Conservation (phyloP, 2,888 invertebrate species). For the Melipona beecheii region DNA sequence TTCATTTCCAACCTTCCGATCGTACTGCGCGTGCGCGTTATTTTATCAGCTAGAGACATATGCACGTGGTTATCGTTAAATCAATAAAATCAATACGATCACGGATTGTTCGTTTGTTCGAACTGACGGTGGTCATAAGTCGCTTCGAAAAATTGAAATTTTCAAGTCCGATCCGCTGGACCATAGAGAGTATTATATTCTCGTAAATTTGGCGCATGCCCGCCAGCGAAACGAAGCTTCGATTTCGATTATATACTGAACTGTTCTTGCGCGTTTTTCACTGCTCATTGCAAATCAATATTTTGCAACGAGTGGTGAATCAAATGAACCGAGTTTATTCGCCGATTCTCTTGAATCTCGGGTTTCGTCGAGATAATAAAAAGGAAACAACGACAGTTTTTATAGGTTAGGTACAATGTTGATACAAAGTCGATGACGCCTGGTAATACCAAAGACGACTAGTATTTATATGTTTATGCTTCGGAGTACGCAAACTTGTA, state of each 20-base stretch:
- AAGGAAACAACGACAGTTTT: neutral
- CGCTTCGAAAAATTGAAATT: slow-evolving; percentile 11
- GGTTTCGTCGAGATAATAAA: neutral
- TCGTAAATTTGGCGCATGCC: neutral
- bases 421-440: neutral
- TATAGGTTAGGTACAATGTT: neutral
- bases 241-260: neutral
- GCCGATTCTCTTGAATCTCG: neutral
- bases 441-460: neutral
- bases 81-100: slow-evolving; percentile 23
- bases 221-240: neutral
- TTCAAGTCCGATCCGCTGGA: neutral
- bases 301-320: neutral
- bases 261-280: neutral
- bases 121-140: neutral
- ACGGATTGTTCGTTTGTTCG: neutral
- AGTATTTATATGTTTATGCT: too few relatives aligned
- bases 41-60: slow-evolving; percentile 11
- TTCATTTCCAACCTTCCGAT: too few relatives aligned
- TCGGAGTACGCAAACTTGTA: neutral
- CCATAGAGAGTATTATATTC: too few relatives aligned
- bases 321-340: neutral
- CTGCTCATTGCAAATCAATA: neutral
- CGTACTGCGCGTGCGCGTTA: too few relatives aligned
- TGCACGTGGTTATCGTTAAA: slow-evolving; percentile 23